A percentile compares a stretch with the other conserved stretches of the same genome.
These are phyloP conservation scores for Cosmia trapezina DNA, from an alignment of 2,888 invertebrate genomes.

Conservation along the genomic window DNA sequence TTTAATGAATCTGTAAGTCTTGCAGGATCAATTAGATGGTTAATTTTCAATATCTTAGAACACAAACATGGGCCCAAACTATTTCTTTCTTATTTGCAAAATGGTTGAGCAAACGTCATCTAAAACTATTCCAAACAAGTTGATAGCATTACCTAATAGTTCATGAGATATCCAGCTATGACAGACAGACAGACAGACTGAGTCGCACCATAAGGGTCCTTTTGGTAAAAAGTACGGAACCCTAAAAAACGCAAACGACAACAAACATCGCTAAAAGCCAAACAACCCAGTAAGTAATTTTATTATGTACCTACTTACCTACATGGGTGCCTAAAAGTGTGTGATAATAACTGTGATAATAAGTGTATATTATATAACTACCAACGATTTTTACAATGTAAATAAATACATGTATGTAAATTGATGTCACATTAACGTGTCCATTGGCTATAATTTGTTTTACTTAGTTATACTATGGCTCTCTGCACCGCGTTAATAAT, in stretches of 20 bases:
- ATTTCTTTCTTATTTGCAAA: not conserved
- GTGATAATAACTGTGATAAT: not conserved
- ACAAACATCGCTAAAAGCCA: not conserved
- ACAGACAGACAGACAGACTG: no score
- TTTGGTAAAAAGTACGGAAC: no score
- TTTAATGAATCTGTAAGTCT: not conserved
- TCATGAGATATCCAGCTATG: no score
- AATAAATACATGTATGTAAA: slow-evolving; percentile 27
- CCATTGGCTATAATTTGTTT: slow-evolving; percentile 10
- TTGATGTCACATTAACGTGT: slow-evolving; percentile 33
- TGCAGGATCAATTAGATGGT: not conserved
- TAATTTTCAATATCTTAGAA: not conserved
- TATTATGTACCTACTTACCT: not conserved
- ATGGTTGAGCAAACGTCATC: no score
- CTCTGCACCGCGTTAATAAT: not conserved
- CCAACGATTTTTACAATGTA: slow-evolving; percentile 4
- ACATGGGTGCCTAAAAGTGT: not conserved
- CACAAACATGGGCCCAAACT: not conserved
- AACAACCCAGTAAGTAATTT: not conserved
- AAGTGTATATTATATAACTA: not conserved
- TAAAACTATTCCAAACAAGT: no score
- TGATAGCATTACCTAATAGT: no score
- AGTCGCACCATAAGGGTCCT: no score
- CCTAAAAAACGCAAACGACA: not conserved
- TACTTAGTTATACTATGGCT: no score